A percentile compares a stretch with the other conserved stretches of the same genome.
These are phyloP conservation scores for Idaea biselata DNA, from an alignment of 2,888 invertebrate genomes.

Conservation along the genomic window DNA sequence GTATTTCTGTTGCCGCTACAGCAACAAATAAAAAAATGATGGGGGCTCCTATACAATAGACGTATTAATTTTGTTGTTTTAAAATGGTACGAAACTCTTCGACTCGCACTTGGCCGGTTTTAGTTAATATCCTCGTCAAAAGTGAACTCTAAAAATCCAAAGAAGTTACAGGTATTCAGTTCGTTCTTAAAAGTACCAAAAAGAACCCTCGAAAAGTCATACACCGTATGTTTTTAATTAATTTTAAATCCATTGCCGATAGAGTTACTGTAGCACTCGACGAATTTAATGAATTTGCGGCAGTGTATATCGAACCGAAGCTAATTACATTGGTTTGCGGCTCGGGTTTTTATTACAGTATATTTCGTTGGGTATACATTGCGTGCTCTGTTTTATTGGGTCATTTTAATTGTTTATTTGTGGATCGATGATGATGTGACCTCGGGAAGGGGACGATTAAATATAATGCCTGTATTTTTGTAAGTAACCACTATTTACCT, in stretches of 20 bases:
- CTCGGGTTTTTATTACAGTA: slow-evolving; percentile 7
- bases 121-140: too few species aligned
- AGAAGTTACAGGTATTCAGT: too few species aligned
- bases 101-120: too few species aligned
- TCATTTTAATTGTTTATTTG: neutral
- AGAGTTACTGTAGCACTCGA: slow-evolving; percentile 10
- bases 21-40: too few species aligned
- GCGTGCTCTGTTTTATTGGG: neutral
- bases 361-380: neutral
- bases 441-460: neutral
- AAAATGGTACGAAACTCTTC: too few species aligned
- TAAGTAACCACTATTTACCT: too few species aligned
- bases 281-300: slow-evolving; percentile 20
- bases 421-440: neutral
- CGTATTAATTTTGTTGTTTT: too few species aligned
- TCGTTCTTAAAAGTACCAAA: neutral
- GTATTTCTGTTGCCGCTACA: too few species aligned
- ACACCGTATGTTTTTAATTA: slow-evolving; percentile 25
- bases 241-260: slow-evolving; percentile 26
- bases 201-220: neutral
- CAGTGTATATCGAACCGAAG: slow-evolving; percentile 18
- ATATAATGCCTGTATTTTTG: too few species aligned
- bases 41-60: too few species aligned
- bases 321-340: slow-evolving; percentile 20
- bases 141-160: too few species aligned